Percentiles rank a stretch among this genome's conserved stretches.
phyloP scores from a whole-genome alignment of 2,888 invertebrate species.

The Theretra japonica region DNA sequence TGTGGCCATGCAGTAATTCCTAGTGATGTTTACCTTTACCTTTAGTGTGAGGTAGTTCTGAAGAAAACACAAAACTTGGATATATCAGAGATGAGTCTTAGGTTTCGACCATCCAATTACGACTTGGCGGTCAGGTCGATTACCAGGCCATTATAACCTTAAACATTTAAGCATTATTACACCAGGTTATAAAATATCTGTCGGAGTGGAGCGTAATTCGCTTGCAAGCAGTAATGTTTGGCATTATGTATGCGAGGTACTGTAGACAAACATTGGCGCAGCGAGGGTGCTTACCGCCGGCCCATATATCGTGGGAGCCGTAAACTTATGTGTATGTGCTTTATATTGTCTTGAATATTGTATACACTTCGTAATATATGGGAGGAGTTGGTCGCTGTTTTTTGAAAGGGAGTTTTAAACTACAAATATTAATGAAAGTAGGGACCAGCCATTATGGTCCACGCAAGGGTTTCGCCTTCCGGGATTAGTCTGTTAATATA shows the following conservation, averaged over 20 bases:
- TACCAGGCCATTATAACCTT: too few species aligned
- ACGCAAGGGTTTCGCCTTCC: too few species aligned
- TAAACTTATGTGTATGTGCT: slow-evolving; percentile 23
- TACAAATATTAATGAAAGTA: too few species aligned
- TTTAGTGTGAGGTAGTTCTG: too few species aligned
- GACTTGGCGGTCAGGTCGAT: too few species aligned
- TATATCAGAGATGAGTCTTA: too few species aligned
- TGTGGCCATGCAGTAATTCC: too few species aligned
- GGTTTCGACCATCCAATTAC: too few species aligned
- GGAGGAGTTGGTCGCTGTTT: too few species aligned
- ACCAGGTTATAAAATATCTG: background rate
- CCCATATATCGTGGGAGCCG: background rate
- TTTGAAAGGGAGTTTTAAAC: too few species aligned
- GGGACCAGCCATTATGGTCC: background rate
- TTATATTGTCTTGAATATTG: slow-evolving; percentile 29
- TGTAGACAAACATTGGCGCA: slow-evolving; percentile 15
- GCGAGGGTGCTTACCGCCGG: slow-evolving; percentile 2
- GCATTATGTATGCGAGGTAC: background rate
- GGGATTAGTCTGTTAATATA: background rate
- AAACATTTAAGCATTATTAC: background rate
- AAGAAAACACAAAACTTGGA: too few species aligned
- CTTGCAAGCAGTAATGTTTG: background rate
- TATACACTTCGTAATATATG: background rate
- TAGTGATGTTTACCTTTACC: too few species aligned
- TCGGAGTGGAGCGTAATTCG: background rate